Percentiles rank a stretch among this genome's conserved stretches.
Evolutionary conservation across 2,797 vertebrate species (phyloP).

Genomic region (Anisognathus igniventris): DNA sequence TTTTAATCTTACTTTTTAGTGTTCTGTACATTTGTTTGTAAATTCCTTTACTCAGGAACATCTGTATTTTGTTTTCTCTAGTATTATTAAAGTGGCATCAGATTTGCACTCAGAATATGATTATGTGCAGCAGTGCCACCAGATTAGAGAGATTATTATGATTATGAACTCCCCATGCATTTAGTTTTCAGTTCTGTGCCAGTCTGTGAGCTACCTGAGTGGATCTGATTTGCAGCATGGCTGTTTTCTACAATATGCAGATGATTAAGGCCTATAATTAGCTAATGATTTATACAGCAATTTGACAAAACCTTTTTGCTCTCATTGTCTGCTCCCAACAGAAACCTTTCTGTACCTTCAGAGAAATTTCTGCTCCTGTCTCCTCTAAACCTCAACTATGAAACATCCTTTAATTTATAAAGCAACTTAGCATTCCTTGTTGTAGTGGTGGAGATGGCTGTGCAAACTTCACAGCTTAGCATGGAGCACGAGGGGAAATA

Average conservation of each 20-base stretch:
- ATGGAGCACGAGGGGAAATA: neutral
- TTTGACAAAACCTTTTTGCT: neutral
- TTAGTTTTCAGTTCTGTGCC: neutral
- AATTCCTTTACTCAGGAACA: neutral
- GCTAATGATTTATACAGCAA: neutral
- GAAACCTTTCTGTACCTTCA: neutral
- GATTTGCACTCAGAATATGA: neutral
- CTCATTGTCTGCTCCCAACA: neutral
- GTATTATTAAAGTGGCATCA: neutral
- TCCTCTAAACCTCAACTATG: neutral
- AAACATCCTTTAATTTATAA: neutral
- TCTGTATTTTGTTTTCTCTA: neutral
- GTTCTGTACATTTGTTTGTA: neutral
- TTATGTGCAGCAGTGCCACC: neutral
- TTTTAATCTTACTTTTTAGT: neutral
- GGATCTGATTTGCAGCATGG: neutral
- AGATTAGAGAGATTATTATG: neutral
- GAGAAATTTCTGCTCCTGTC: neutral
- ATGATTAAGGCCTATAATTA: constrained; percentile 15
- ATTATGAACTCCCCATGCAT: neutral
- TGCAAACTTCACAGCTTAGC: neutral
- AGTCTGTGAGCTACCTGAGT: neutral
- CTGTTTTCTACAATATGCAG: neutral
- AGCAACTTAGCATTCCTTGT: neutral
- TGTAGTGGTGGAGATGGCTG: neutral